These are phyloP conservation scores for Apomyelois bistriatella DNA, from an alignment of 2,888 invertebrate genomes.

Conservation along the genomic window DNA sequence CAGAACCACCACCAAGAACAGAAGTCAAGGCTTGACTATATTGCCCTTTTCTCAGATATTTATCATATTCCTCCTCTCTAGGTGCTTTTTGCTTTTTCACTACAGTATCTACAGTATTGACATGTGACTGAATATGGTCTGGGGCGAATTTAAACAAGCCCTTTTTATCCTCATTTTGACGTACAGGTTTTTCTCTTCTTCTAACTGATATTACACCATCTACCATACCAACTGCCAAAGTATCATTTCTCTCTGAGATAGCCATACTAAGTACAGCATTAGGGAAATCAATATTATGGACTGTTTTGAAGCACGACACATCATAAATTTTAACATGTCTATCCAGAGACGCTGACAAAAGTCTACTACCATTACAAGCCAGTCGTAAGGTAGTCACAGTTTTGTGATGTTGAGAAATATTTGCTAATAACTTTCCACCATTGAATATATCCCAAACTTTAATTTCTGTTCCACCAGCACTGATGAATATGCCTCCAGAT, in stretches of 20 bases:
- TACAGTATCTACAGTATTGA: slow-evolving; percentile 68
- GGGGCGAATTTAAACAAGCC: slow-evolving; percentile 75
- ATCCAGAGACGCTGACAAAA: slow-evolving; percentile 95
- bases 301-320: slow-evolving; percentile 89
- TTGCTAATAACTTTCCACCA: slow-evolving; percentile 91
- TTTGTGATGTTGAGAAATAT: slow-evolving; percentile 96
- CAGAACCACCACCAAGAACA: slow-evolving; percentile 79
- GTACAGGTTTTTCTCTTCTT: slow-evolving; percentile 82
- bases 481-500: slow-evolving; percentile 92
- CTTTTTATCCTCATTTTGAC: slow-evolving; percentile 51
- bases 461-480: slow-evolving; percentile 94
- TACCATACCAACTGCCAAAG: slow-evolving; percentile 94
- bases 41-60: slow-evolving; percentile 87
- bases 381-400: slow-evolving; percentile 93
- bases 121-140: slow-evolving; percentile 53
- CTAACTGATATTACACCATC: slow-evolving; percentile 95
- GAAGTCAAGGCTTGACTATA: slow-evolving; percentile 88
- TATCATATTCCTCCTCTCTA: slow-evolving; percentile 82
- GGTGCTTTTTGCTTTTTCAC: slow-evolving; percentile 59
- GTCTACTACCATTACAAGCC: slow-evolving; percentile 88
- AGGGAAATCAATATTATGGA: slow-evolving; percentile 94
- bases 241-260: slow-evolving; percentile 86
- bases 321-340: slow-evolving; percentile 97
- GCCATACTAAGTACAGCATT: slow-evolving; percentile 94
- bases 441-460: slow-evolving; percentile 96